Evolutionary conservation across 2,113 vertebrate genomes (phyloP), one percentile per base, ranked within the genome.

Genomic region (Eolophus roseicapilla): DNA sequence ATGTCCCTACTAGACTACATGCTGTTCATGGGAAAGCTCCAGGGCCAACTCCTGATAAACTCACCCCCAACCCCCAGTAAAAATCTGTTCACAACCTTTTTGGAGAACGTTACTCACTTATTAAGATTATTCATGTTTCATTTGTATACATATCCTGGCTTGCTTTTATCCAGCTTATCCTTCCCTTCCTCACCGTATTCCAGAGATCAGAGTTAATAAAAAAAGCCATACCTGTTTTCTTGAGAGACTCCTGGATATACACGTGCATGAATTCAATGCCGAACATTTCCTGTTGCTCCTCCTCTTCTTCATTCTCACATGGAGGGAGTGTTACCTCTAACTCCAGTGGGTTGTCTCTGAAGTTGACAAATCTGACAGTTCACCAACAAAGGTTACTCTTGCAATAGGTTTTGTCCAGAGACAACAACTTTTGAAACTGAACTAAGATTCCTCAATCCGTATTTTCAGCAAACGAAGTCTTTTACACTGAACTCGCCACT

Each of bases 341-440:
- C 71, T 98, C 98, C 95, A 99, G 80, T 17, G 99, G 99, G 57
- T 99, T 99, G 97, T 99, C 99, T 97, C 99, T 97, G 94, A 99
- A 99, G 97, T 99, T 99, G 91, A 99, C 99, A 98, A 99, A 99
- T 98, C 99, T 99, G 95, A 57, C 29, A 91, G 83, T 96, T 93
- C 35, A 95, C 59, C 84, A 95, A 47, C 95, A 95, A 88, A 95
- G 6, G 76, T 86, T 89, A 90, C 20, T 83, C 60, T 95, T 77
- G 60, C 62, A 79, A 6, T n/a, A 64, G 20, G 43, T 81, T 87
- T 88, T 83, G 28, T 47, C 28, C 67, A 92, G 52, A 67, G 31
- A 55, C 39, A 78, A 21, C 6, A 86, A 25, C 41, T 71, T 63
- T 77, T 70, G 39, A 96, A 93, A 64, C 14, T 17, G 44, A 82